Evolutionary conservation across 1,140 invertebrate genomes (phyloP).

Genomic region (Musca vetustissima): DNA sequence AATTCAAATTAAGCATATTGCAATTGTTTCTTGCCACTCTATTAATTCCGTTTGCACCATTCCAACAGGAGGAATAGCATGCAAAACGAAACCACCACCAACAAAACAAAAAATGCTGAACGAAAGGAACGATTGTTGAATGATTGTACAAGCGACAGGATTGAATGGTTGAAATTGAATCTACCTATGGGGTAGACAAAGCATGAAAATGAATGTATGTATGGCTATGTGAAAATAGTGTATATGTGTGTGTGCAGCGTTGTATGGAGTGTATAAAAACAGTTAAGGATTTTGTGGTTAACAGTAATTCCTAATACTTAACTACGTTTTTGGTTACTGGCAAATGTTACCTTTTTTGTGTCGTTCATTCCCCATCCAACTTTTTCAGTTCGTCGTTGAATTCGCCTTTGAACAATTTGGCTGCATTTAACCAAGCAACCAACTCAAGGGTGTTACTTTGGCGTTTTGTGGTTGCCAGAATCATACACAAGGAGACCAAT

Average conservation of each 20-base stretch:
- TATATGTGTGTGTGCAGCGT: background rate
- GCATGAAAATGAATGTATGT: background rate
- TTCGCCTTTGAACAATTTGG: background rate
- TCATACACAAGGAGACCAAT: slow-evolving; percentile 1
- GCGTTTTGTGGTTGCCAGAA: no score
- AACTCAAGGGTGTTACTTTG: background rate
- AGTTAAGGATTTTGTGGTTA: slow-evolving; percentile 11
- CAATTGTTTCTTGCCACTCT: slow-evolving; percentile 15
- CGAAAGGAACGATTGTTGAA: no score
- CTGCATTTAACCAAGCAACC: background rate
- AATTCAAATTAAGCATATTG: slow-evolving; percentile 17
- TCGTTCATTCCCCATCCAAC: background rate
- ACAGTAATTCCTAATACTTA: slow-evolving; percentile 8
- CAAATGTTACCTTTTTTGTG: no score
- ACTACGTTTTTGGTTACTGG: no score
- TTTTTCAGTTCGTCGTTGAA: background rate
- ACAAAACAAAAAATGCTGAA: no score
- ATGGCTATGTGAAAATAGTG: no score
- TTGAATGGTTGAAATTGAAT: no score
- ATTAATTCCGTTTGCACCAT: slow-evolving; percentile 1
- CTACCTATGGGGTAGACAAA: no score
- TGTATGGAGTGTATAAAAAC: background rate
- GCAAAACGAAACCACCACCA: no score
- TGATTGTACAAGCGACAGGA: no score
- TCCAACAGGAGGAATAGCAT: background rate